These are phyloP conservation scores for Tachina lurida DNA, from an alignment of 2,888 invertebrate species.

Conservation along the genomic window DNA sequence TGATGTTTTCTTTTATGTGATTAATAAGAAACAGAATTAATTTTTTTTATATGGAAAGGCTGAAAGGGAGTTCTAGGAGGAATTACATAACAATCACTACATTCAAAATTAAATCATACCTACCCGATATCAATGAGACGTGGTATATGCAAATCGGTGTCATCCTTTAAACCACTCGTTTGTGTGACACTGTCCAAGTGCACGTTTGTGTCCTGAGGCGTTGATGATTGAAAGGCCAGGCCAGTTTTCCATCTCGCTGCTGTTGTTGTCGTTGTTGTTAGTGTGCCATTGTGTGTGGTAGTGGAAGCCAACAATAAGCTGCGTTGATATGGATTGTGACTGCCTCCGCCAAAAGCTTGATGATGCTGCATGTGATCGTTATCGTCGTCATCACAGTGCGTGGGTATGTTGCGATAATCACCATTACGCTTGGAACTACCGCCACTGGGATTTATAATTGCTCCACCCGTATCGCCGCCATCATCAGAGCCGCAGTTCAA, in stretches of 20 bases:
- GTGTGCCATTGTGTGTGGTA: slow-evolving; percentile 62
- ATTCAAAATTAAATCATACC: slow-evolving; percentile 72
- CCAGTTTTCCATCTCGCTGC: slow-evolving; percentile 80
- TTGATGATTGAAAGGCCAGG: slow-evolving; percentile 73
- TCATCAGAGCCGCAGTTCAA: slow-evolving; percentile 75
- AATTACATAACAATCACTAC: slow-evolving; percentile 27
- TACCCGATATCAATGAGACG: slow-evolving; percentile 86
- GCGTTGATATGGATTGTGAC: slow-evolving; percentile 61
- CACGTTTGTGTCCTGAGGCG: slow-evolving; percentile 51
- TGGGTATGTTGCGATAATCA: slow-evolving; percentile 89
- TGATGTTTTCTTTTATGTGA: slow-evolving; percentile 19
- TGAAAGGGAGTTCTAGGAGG: neutral
- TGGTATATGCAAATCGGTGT: slow-evolving; percentile 88
- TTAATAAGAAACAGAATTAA: slow-evolving; percentile 24
- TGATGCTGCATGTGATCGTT: slow-evolving; percentile 84
- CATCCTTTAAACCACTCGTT: slow-evolving; percentile 74
- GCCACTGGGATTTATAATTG: slow-evolving; percentile 82
- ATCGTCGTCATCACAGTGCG: slow-evolving; percentile 85
- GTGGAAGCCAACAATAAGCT: slow-evolving; percentile 72
- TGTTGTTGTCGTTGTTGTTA: slow-evolving; percentile 70
- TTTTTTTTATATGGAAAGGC: neutral
- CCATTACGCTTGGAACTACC: slow-evolving; percentile 85
- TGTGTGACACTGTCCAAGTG: slow-evolving; percentile 56
- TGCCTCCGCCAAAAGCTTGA: slow-evolving; percentile 52
- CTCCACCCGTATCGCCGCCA: slow-evolving; percentile 78